Evolutionary conservation across 1,140 invertebrate genomes (phyloP).

Genomic region (Drosophila elegans): DNA sequence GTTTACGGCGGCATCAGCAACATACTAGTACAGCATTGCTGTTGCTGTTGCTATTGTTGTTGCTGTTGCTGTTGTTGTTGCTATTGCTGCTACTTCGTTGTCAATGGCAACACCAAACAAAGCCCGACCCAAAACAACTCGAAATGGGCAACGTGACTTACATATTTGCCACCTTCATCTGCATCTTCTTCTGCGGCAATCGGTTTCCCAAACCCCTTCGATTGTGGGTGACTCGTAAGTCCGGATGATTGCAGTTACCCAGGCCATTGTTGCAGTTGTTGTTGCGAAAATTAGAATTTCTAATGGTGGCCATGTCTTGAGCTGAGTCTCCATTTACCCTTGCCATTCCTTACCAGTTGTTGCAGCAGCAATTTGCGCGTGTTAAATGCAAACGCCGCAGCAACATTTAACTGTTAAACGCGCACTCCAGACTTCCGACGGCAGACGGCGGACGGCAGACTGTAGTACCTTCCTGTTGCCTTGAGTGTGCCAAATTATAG

Average conservation of each 20-base stretch:
- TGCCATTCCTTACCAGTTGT: constrained; percentile 45
- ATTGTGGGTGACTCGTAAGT: constrained; percentile 67
- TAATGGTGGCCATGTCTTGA: constrained; percentile 69
- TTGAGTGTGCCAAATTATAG: constrained; percentile 78
- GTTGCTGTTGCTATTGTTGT: constrained; percentile 20
- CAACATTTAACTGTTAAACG: constrained; percentile 79
- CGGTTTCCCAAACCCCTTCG: constrained; percentile 11
- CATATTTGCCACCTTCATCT: constrained; percentile 81
- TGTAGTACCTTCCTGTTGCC: constrained; percentile 22
- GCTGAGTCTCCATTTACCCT: constrained; percentile 34
- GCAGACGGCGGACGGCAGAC: constrained; percentile 6
- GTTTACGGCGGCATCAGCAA: constrained; percentile 81
- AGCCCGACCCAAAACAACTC: constrained; percentile 52
- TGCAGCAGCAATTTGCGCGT: constrained; percentile 76
- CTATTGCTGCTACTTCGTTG: constrained; percentile 47
- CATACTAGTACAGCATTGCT: constrained; percentile 45
- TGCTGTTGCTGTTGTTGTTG: constrained; percentile 17
- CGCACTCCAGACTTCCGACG: constrained; percentile 23
- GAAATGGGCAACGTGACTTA: constrained; percentile 75
- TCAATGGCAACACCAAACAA: constrained; percentile 81
- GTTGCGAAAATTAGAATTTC: constrained; percentile 75
- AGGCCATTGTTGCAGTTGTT: constrained; percentile 38
- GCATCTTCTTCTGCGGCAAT: constrained; percentile 36
- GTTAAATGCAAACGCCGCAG: constrained; percentile 75
- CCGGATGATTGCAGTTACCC: constrained; percentile 54